Evolutionary conservation across 2,888 invertebrate species (phyloP).

Genomic region (Pediacus dermestoides): DNA sequence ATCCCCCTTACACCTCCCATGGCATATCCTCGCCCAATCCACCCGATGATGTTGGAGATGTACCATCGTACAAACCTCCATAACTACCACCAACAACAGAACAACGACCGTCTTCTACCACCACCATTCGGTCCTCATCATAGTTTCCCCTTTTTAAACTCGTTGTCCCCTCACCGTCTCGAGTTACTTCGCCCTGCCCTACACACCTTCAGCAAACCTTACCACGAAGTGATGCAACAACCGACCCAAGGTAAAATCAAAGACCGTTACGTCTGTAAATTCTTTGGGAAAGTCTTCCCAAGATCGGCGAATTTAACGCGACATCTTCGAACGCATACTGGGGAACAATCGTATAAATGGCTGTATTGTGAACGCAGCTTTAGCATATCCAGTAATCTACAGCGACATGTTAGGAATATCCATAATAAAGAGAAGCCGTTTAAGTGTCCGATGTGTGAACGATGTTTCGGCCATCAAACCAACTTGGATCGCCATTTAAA

Average conservation of each 20-base stretch:
- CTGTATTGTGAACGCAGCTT: conserved; percentile 97
- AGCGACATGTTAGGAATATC: conserved; percentile 95
- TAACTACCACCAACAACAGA: conserved; percentile 45
- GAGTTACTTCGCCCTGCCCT: conserved; percentile 52
- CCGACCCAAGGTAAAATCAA: conserved; percentile 63
- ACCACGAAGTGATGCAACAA: conserved; percentile 62
- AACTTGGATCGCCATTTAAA: conserved; percentile 95
- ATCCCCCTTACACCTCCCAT: conserved; percentile 54
- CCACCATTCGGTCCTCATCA: conserved; percentile 64
- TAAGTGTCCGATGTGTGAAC: conserved; percentile 89
- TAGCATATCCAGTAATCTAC: conserved; percentile 95
- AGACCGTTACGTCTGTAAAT: conserved; percentile 94
- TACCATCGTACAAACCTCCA: conserved; percentile 62
- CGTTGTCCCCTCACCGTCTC: conserved; percentile 53
- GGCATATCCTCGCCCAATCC: conserved; percentile 79
- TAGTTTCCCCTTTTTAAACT: conserved; percentile 74
- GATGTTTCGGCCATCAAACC: conserved; percentile 99
- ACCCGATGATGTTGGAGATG: conserved; percentile 74
- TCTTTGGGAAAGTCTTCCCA: conserved; percentile 96
- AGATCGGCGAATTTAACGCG: conserved; percentile 95
- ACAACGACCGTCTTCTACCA: conserved; percentile 55
- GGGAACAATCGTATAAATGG: conserved; percentile 97
- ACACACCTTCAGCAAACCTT: conserved; percentile 65
- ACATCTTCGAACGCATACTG: conserved; percentile 95
- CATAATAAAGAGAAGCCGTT: conserved; percentile 98